Percentiles rank a stretch among this genome's conserved stretches.
These are phyloP conservation scores for Macrobrachium rosenbergii DNA, from an alignment of 1,140 invertebrate species.

Conservation along the genomic window DNA sequence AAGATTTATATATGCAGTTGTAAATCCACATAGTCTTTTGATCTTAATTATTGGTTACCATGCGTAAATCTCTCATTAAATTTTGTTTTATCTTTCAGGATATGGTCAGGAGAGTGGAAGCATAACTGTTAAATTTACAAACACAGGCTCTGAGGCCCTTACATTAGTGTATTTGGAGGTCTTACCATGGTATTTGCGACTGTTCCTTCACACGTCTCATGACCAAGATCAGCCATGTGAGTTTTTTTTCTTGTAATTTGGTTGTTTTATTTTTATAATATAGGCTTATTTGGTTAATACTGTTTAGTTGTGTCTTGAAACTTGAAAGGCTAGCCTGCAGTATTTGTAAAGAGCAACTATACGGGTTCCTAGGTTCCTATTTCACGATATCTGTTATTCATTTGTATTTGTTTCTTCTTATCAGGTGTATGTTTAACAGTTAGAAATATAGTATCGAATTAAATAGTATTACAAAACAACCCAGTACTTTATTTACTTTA, in stretches of 20 bases:
- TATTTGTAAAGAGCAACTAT: no score
- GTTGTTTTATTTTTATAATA: conserved; percentile 6
- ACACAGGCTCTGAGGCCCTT: conserved; percentile 74
- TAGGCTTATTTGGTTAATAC: no score
- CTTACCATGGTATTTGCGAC: conserved; percentile 92
- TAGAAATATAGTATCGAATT: no score
- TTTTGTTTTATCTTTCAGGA: conserved; percentile 33
- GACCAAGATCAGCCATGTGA: conserved; percentile 75
- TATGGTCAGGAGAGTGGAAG: conserved; percentile 85
- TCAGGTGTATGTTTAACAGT: no score
- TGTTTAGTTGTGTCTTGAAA: no score
- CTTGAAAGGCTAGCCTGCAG: no score
- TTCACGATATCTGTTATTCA: no score
- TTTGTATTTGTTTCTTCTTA: no score
- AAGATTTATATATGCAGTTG: no score
- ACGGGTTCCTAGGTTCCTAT: no score
- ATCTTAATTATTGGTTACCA: not conserved
- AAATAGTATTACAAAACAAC: no score
- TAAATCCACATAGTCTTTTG: not conserved
- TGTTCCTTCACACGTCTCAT: conserved; percentile 88
- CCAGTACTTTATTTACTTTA: no score
- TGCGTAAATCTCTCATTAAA: not conserved
- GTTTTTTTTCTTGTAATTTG: conserved; percentile 58
- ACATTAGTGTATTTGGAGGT: conserved; percentile 74
- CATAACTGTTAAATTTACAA: conserved; percentile 84